Evolutionary conservation across 2,797 vertebrate genomes (phyloP).

Genomic region (Hypotaenidia okinawae): DNA sequence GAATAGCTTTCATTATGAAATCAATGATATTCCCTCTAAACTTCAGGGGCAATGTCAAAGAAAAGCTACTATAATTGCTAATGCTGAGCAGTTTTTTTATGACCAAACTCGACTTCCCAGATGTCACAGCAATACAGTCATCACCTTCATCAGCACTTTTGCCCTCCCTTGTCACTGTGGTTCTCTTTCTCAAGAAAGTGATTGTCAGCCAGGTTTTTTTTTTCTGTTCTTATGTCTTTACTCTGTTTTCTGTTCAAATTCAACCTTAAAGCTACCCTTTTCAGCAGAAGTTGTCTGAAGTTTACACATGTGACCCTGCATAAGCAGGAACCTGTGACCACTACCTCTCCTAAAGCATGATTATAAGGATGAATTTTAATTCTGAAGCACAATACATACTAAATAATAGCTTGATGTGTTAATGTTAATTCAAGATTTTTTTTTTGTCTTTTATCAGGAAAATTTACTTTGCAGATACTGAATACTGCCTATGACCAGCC

Average conservation of each 20-base stretch:
- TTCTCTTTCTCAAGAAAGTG: slow-evolving; percentile 6
- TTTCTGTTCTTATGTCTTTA: not conserved
- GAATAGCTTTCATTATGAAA: slow-evolving; percentile 60
- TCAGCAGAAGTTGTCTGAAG: not conserved
- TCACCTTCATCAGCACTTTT: slow-evolving; percentile 44
- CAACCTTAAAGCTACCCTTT: not conserved
- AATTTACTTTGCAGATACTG: not conserved
- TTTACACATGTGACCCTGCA: not conserved
- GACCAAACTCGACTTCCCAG: slow-evolving; percentile 26
- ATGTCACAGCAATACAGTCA: slow-evolving; percentile 37
- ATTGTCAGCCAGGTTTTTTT: slow-evolving; percentile 10
- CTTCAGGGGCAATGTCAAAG: slow-evolving; percentile 41
- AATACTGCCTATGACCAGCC: not conserved
- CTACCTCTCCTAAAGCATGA: not conserved
- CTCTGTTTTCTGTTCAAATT: not conserved
- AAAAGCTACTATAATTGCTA: slow-evolving; percentile 58
- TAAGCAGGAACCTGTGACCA: not conserved
- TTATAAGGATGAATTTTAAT: not conserved
- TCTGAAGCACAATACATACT: not conserved
- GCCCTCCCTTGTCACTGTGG: slow-evolving; percentile 27
- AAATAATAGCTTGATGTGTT: not conserved
- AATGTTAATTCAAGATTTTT: not conserved
- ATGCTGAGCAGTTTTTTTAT: slow-evolving; percentile 49
- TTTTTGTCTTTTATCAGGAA: not conserved
- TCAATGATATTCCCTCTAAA: slow-evolving; percentile 39